A percentile compares a stretch with the other conserved stretches of the same genome.
Evolutionary conservation across 2,888 invertebrate species (phyloP).

Genomic region (Acronicta psi): DNA sequence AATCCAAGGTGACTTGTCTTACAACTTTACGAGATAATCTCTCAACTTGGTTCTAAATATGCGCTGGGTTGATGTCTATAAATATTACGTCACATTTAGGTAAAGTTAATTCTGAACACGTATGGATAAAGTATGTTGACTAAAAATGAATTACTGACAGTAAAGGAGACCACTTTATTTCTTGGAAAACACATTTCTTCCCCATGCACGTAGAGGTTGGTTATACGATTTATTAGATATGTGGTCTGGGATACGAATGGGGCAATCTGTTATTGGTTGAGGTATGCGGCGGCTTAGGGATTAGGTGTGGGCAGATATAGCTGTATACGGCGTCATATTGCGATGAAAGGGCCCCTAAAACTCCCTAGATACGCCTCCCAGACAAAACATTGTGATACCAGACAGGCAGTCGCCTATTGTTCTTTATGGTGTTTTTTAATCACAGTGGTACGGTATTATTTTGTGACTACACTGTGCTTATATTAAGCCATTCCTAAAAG

Average conservation of each 20-base stretch:
- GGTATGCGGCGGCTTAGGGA: constrained; percentile 3
- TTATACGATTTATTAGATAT: constrained; percentile 28
- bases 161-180: constrained; percentile 14
- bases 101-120: constrained; percentile 27
- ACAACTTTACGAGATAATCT: constrained; percentile 21
- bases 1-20: constrained; percentile 21
- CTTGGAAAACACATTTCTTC: constrained; percentile 32
- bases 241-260: constrained; percentile 23
- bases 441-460: constrained; percentile 3
- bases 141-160: constrained; percentile 3
- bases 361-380: constrained; percentile 19
- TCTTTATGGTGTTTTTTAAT: constrained; percentile 32
- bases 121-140: constrained; percentile 3
- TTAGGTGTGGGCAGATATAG: constrained; percentile 15
- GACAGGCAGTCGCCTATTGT: constrained; percentile 32
- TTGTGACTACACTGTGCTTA: constrained; percentile 4
- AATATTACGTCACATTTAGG: constrained; percentile 8
- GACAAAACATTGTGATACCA: constrained; percentile 34
- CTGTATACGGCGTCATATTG: constrained; percentile 1
- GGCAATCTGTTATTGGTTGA: constrained; percentile 4
- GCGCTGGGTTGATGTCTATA: constrained; percentile 10
- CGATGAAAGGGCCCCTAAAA: constrained; percentile 26
- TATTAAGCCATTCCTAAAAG: neutral
- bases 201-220: constrained; percentile 14
- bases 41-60: constrained; percentile 9